These are phyloP conservation scores for Chanos chanos DNA, from an alignment of 2,797 vertebrate genomes.

Conservation along the genomic window DNA sequence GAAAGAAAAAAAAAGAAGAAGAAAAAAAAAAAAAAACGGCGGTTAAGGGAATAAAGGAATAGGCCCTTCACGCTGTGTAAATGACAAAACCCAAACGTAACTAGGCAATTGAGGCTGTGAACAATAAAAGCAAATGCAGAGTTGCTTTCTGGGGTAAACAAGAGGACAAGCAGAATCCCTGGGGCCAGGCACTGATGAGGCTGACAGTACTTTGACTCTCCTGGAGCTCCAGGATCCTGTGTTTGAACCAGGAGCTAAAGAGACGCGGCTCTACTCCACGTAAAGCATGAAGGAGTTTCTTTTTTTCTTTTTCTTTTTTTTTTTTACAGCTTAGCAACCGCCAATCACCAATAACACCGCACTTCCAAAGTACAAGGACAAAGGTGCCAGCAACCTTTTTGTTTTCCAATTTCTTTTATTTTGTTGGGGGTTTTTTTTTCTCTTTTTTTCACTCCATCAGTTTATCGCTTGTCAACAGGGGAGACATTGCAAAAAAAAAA, in stretches of 20 bases:
- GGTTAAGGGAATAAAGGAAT: conserved; percentile 1
- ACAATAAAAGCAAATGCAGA: conserved; percentile 17
- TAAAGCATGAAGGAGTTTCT: no score
- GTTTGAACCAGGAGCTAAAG: no score
- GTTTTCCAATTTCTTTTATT: no score
- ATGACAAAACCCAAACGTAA: conserved; percentile 20
- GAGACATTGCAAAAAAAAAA: no score
- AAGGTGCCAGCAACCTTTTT: no score
- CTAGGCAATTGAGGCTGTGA: conserved; percentile 19
- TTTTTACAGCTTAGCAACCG: no score
- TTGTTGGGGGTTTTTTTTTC: no score
- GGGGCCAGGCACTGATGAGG: background rate
- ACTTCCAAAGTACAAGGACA: no score
- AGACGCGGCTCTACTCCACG: no score
- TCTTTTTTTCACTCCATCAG: background rate
- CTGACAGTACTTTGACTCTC: background rate
- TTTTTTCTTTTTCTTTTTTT: no score
- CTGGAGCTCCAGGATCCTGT: no score
- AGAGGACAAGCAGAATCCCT: conserved; percentile 19
- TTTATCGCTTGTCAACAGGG: background rate
- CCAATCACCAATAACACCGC: no score
- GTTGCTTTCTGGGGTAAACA: conserved; percentile 30
- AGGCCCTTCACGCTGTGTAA: conserved; percentile 19
- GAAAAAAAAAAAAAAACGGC: background rate
- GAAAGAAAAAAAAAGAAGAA: background rate